Evolutionary conservation across 2,888 invertebrate genomes (phyloP).

Genomic region (Rutpela maculata): DNA sequence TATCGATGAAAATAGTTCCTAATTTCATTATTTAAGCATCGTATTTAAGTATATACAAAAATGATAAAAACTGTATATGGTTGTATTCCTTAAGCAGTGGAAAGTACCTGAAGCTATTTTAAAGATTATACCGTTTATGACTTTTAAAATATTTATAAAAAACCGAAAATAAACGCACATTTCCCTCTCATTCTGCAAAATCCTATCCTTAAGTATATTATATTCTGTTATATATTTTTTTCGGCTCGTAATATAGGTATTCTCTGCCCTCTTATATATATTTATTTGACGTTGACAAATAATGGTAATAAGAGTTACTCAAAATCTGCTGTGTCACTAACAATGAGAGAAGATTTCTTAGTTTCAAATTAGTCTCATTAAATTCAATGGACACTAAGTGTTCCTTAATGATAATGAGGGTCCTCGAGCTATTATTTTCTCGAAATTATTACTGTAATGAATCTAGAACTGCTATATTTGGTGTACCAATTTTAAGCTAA

Average conservation of each 20-base stretch:
- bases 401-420: conserved; percentile 29
- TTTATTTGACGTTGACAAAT: not conserved
- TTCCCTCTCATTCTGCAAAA: too few relatives aligned
- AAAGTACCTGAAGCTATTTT: too few relatives aligned
- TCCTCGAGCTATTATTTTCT: conserved; percentile 20
- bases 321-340: conserved; percentile 18
- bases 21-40: too few relatives aligned
- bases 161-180: too few relatives aligned
- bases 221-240: too few relatives aligned
- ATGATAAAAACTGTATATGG: too few relatives aligned
- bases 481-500: not conserved
- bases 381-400: conserved; percentile 25
- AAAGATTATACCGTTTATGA: too few relatives aligned
- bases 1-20: too few relatives aligned
- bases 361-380: conserved; percentile 22
- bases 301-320: not conserved
- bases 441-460: conserved; percentile 13
- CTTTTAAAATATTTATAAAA: too few relatives aligned
- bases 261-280: not conserved
- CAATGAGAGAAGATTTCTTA: conserved; percentile 13
- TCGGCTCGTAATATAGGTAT: not conserved
- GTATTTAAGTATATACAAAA: too few relatives aligned
- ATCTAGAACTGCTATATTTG: conserved; percentile 19
- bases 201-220: too few relatives aligned
- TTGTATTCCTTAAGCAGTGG: too few relatives aligned